Evolutionary conservation across 1,140 invertebrate genomes (phyloP), one percentile per base, ranked within the genome.

Genomic region (Aphis craccivora): DNA sequence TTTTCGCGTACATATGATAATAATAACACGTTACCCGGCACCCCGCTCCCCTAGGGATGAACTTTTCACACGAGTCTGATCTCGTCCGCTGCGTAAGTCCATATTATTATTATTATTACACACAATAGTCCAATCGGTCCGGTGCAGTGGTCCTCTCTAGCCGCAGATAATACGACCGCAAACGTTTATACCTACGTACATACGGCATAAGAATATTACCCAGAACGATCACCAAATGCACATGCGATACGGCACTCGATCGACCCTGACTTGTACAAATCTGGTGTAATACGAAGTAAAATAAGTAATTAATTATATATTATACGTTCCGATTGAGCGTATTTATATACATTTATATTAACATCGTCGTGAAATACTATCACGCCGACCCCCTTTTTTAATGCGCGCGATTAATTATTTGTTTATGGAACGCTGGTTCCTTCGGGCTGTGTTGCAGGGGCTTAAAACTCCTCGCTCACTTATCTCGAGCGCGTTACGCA

Each of bases 351-450:
- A 14, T 76, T n/a, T 76, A 76, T 18, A 14, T 76, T n/a, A 76
- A 14, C n/a, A 18, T 18, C 14, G 1, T n/a, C 86, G 86, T 7
- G 81, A 22, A 40, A 6, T 4, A 25, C 48, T 11, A 86, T 88
- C 37, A 3, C 18, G 48, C 48, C 53, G 7, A 90, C 81, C 91
- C 91, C 55, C 48, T 93, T 93, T 93, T 93, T 93, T 93, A 92
- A 93, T 84, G 91, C 6, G 45, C 14, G 45, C 76, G n/a, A 81
- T 84, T 93, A 93, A 93, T 93, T 93, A 83, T 55, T 93, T 84
- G 91, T 86, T 93, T 86, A 93, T 93, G 91, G 81, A 55, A 93
- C 76, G 48, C 23, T n/a, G 81, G 76, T 40, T 84, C 91, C 81
- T 25, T 81, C 48, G 45, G 91, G 45, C 91, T 22, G 37, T 48